Evolutionary conservation across 1,140 invertebrate species (phyloP).

Genomic region (Drosophila melanogaster): Release_6_plus_ISO1_MT NC_004354.4:4942001-4942500

Average conservation of each 20-base stretch:
- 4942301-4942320: constrained; percentile 33
- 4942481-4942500: no score
- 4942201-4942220: constrained; percentile 54
- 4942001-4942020: no score
- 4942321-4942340: constrained; percentile 17
- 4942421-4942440: neutral
- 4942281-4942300: constrained; percentile 27
- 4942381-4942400: constrained; percentile 17
- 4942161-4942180: constrained; percentile 45
- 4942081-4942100: neutral
- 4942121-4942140: constrained; percentile 33
- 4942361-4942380: constrained; percentile 5
- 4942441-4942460: no score
- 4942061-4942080: neutral
- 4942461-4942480: no score
- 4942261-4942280: neutral
- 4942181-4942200: constrained; percentile 70
- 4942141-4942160: constrained; percentile 44
- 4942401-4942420: neutral
- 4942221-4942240: constrained; percentile 43
- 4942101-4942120: constrained; percentile 23
- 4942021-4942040: neutral
- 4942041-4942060: neutral
- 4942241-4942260: constrained; percentile 32
- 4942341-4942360: neutral